phyloP scores from a whole-genome alignment of 1,140 invertebrate genomes.

The Holcopasites calliopsidis region DNA sequence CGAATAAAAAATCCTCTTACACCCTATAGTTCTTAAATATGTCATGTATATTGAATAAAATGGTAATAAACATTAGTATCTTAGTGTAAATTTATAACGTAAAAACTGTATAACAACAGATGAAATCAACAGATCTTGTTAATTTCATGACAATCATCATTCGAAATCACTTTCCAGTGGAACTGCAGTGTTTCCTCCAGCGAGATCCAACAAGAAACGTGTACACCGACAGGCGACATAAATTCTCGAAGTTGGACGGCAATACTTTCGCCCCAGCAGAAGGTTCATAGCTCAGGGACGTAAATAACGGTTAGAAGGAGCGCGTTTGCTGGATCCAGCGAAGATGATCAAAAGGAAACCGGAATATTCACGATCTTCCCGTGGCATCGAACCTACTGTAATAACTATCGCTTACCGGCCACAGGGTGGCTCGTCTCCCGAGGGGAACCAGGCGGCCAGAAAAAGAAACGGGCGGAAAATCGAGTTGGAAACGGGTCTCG shows the following conservation, averaged over 20 bases:
- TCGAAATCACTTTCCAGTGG: too few species aligned
- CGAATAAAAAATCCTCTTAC: too few species aligned
- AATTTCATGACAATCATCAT: not conserved
- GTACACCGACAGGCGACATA: not conserved
- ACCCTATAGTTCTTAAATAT: too few species aligned
- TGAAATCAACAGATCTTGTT: not conserved
- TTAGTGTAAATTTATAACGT: too few species aligned
- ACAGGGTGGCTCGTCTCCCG: conserved; percentile 3
- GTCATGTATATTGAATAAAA: too few species aligned
- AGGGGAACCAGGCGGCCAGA: not conserved
- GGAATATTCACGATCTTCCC: conserved; percentile 28
- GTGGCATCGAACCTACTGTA: conserved; percentile 54
- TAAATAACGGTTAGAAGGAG: conserved; percentile 24
- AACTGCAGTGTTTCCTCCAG: too few species aligned
- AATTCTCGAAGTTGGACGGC: not conserved
- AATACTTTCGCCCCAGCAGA: conserved; percentile 16
- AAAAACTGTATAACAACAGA: too few species aligned
- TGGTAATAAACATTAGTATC: too few species aligned
- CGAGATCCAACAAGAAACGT: too few species aligned
- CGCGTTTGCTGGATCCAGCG: conserved; percentile 42
- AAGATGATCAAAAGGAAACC: conserved; percentile 45
- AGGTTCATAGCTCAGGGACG: conserved; percentile 9
- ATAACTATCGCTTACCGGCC: conserved; percentile 48
- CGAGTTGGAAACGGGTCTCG: conserved; percentile 50
- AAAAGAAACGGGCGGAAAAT: conserved; percentile 33